phyloP scores from a whole-genome alignment of 1,140 invertebrate genomes.

The Gonatopus flavifemur region DNA sequence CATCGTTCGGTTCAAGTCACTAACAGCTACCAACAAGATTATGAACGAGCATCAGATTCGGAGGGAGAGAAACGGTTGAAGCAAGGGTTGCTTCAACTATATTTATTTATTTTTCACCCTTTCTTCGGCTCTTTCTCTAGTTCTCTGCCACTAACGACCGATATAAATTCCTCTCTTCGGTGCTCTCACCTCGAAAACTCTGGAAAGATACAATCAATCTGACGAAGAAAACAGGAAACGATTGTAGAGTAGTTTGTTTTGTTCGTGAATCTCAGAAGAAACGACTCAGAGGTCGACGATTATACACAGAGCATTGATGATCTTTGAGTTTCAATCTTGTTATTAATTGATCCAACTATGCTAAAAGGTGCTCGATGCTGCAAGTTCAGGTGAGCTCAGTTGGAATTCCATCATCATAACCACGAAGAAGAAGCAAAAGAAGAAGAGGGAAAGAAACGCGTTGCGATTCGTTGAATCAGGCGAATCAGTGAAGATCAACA shows the following conservation, averaged over 20 bases:
- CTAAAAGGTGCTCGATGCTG: no score
- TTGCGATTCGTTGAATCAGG: slow-evolving; percentile 27
- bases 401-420: slow-evolving; percentile 3
- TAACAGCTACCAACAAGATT: slow-evolving; percentile 35
- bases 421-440: not conserved
- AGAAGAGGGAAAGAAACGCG: slow-evolving; percentile 9
- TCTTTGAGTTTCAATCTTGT: no score
- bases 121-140: slow-evolving; percentile 22
- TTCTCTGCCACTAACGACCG: slow-evolving; percentile 29
- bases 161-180: slow-evolving; percentile 38
- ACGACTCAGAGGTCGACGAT: slow-evolving; percentile 1
- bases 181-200: slow-evolving; percentile 10
- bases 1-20: slow-evolving; percentile 38
- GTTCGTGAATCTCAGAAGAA: not conserved
- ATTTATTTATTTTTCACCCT: slow-evolving; percentile 44
- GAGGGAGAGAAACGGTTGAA: slow-evolving; percentile 26
- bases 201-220: not conserved
- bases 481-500: slow-evolving; percentile 34
- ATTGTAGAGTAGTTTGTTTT: slow-evolving; percentile 7
- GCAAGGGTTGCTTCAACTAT: slow-evolving; percentile 31
- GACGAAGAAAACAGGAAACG: not conserved
- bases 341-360: no score
- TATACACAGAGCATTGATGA: no score
- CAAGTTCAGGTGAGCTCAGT: slow-evolving; percentile 12
- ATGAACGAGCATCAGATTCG: slow-evolving; percentile 40